phyloP scores from a whole-genome alignment of 2,888 invertebrate genomes.

The Fragum whitleyi region DNA sequence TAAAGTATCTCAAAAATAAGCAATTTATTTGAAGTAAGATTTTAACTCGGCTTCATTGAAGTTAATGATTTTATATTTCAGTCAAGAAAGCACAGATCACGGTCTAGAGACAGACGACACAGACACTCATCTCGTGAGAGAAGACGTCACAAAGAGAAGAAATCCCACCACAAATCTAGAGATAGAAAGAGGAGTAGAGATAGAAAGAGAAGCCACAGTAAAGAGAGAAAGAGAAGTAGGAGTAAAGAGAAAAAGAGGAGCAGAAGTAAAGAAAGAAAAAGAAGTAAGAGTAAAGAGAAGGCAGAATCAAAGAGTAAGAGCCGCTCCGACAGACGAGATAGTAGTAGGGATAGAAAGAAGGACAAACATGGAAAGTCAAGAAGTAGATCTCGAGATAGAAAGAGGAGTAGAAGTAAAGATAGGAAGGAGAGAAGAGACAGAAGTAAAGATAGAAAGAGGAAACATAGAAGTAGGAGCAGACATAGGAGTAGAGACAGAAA shows the following conservation, averaged over 20 bases:
- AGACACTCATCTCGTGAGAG: slow-evolving; percentile 60
- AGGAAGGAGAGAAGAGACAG: slow-evolving; percentile 57
- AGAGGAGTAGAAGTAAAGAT: slow-evolving; percentile 60
- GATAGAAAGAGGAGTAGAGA: slow-evolving; percentile 58
- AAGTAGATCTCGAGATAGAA: slow-evolving; percentile 56
- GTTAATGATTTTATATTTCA: too few relatives aligned
- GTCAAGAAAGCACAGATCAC: slow-evolving; percentile 51
- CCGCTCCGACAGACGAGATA: slow-evolving; percentile 42
- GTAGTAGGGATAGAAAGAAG: slow-evolving; percentile 58
- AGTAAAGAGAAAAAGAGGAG: slow-evolving; percentile 50
- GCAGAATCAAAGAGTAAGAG: slow-evolving; percentile 52
- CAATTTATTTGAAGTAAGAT: too few relatives aligned
- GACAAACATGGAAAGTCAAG: slow-evolving; percentile 52
- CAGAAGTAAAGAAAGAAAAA: slow-evolving; percentile 45
- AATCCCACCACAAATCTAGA: slow-evolving; percentile 44
- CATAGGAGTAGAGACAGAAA: slow-evolving; percentile 37
- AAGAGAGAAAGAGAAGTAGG: slow-evolving; percentile 50
- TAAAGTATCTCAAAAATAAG: too few relatives aligned
- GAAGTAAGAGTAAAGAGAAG: slow-evolving; percentile 49
- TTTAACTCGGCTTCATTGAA: too few relatives aligned
- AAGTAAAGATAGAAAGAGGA: slow-evolving; percentile 53
- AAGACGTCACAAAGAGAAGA: slow-evolving; percentile 56
- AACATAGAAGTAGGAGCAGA: slow-evolving; percentile 57
- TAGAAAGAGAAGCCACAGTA: slow-evolving; percentile 49
- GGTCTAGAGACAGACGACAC: slow-evolving; percentile 62